Percentiles rank a stretch among this genome's conserved stretches.
These are phyloP conservation scores for Odontesthes bonariensis DNA, from an alignment of 2,113 vertebrate species.

Conservation along the genomic window DNA sequence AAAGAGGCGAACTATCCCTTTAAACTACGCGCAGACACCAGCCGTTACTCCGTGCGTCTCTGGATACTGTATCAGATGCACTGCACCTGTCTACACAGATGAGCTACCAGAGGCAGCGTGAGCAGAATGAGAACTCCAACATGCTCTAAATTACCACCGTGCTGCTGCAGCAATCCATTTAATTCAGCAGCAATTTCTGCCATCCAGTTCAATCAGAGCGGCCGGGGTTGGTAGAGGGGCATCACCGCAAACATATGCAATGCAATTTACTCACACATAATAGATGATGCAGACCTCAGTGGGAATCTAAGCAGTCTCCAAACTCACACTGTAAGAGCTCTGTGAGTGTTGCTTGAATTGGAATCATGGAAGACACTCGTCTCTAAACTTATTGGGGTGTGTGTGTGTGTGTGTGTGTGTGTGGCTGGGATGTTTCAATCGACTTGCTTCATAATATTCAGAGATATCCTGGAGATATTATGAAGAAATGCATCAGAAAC, in stretches of 20 bases:
- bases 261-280: slow-evolving; percentile 40
- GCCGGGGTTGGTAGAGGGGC: slow-evolving; percentile 4
- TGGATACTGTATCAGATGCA: not conserved
- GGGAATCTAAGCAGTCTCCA: slow-evolving; percentile 29
- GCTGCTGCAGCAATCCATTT: slow-evolving; percentile 37
- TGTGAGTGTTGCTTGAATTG: slow-evolving; percentile 4
- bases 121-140: slow-evolving; percentile 48
- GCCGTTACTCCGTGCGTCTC: not conserved
- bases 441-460: not conserved
- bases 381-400: not conserved
- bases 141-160: slow-evolving; percentile 38
- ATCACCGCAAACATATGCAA: not conserved
- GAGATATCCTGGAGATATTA: not conserved
- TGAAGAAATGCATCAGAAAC: not conserved
- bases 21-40: too few relatives aligned
- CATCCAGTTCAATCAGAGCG: slow-evolving; percentile 37
- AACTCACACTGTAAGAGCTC: slow-evolving; percentile 25
- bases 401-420: not conserved
- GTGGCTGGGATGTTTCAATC: slow-evolving; percentile 1
- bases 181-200: slow-evolving; percentile 51
- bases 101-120: not conserved
- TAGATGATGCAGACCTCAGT: slow-evolving; percentile 31
- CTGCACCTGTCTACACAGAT: not conserved
- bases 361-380: not conserved
- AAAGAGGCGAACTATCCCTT: too few relatives aligned